Percentiles rank a stretch among this genome's conserved stretches.
phyloP scores from a whole-genome alignment of 2,797 vertebrate species.

The Cichlasoma orientale region DNA sequence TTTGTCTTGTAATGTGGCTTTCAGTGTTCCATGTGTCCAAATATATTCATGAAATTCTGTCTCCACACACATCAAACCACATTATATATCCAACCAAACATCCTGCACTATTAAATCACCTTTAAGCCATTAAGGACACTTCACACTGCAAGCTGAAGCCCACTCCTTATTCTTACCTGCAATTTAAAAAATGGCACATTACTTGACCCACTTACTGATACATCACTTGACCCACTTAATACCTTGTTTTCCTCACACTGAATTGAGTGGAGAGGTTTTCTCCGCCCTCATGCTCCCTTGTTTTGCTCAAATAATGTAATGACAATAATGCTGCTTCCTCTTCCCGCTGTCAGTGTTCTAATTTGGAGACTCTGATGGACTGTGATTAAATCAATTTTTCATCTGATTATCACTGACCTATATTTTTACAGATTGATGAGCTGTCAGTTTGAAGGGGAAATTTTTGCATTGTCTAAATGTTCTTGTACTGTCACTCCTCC shows the following conservation, averaged over 20 bases:
- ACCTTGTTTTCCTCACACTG: conserved; percentile 10
- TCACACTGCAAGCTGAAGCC: neutral
- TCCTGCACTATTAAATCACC: neutral
- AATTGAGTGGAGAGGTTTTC: conserved; percentile 27
- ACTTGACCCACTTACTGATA: conserved; percentile 4
- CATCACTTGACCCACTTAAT: conserved; percentile 48
- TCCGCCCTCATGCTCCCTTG: neutral
- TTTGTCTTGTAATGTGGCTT: neutral
- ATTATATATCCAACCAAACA: neutral
- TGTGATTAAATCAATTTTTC: conserved; percentile 41
- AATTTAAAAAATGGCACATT: conserved; percentile 41
- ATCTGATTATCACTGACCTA: conserved; percentile 37
- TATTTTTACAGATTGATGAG: conserved; percentile 39
- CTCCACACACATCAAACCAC: neutral
- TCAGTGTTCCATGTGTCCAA: conserved; percentile 2
- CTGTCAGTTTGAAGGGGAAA: conserved; percentile 17
- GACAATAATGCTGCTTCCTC: conserved; percentile 3
- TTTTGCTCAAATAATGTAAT: conserved; percentile 36
- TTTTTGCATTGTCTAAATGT: conserved; percentile 15
- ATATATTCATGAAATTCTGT: conserved; percentile 23
- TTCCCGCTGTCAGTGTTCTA: conserved; percentile 20
- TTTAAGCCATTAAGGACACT: neutral
- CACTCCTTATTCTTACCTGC: conserved; percentile 6
- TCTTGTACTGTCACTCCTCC: neutral
- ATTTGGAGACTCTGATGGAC: conserved; percentile 31